Evolutionary conservation across 2,113 vertebrate species (phyloP).

Genomic region (Ranitomeya variabilis): DNA sequence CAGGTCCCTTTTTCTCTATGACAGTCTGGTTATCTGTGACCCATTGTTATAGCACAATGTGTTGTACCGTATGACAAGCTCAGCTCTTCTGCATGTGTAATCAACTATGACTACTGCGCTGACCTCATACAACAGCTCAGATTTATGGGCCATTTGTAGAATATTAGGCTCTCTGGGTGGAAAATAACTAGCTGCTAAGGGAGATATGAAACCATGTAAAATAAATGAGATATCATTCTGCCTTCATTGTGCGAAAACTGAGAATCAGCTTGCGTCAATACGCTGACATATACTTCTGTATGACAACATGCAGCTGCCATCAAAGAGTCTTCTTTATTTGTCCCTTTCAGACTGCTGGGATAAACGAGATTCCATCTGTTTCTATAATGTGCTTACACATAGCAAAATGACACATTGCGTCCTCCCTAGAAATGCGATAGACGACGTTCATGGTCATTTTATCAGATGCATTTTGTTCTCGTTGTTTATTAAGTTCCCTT

Average conservation of each 20-base stretch:
- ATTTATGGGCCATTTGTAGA: neutral
- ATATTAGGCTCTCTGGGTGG: neutral
- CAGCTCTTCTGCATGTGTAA: neutral
- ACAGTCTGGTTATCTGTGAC: neutral
- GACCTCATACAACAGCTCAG: neutral
- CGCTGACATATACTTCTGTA: neutral
- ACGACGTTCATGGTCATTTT: neutral
- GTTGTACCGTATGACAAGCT: neutral
- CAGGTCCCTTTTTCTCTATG: neutral
- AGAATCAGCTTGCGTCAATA: neutral
- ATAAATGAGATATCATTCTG: conserved; percentile 8
- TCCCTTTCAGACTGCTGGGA: neutral
- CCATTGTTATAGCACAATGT: neutral
- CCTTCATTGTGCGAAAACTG: neutral
- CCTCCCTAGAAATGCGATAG: neutral
- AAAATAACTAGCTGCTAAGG: neutral
- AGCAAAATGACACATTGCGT: neutral
- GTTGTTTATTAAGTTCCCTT: neutral
- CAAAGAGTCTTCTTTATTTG: neutral
- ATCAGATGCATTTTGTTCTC: neutral
- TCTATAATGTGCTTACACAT: neutral
- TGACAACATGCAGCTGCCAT: neutral
- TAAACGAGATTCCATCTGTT: neutral
- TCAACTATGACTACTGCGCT: neutral
- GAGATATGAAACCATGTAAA: neutral